A percentile compares a stretch with the other conserved stretches of the same genome.
These are phyloP conservation scores for Polyommatus icarus DNA, from an alignment of 2,888 invertebrate species.

Conservation along the genomic window DNA sequence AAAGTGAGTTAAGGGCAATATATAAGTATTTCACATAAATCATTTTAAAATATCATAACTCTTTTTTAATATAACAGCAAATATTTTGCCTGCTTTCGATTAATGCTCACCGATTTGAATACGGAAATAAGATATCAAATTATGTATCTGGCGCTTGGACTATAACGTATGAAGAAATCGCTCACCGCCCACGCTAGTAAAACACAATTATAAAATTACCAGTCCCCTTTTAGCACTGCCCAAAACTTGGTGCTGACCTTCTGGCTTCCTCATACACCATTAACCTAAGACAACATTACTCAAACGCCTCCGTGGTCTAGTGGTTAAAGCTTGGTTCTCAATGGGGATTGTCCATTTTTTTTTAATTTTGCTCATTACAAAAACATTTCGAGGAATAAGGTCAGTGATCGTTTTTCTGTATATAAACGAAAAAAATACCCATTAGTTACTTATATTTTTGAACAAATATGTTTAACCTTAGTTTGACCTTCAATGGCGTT, in stretches of 20 bases:
- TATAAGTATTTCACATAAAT: not conserved
- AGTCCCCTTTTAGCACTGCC: constrained; percentile 44
- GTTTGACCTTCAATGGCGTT: too few relatives aligned
- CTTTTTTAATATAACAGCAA: not conserved
- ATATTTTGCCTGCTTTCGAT: not conserved
- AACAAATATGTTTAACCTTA: too few relatives aligned
- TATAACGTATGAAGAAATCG: constrained; percentile 45
- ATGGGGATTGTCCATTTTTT: too few relatives aligned
- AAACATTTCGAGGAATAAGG: too few relatives aligned
- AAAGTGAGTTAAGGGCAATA: too few relatives aligned
- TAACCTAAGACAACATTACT: constrained; percentile 38
- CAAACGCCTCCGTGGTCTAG: not conserved
- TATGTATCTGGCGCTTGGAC: constrained; percentile 44
- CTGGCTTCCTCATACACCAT: constrained; percentile 40
- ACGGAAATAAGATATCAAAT: not conserved
- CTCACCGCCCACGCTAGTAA: constrained; percentile 47
- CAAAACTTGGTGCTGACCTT: constrained; percentile 44
- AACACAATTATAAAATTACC: constrained; percentile 52
- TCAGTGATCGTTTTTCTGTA: too few relatives aligned
- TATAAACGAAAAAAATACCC: too few relatives aligned
- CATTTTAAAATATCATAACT: not conserved
- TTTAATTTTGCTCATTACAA: too few relatives aligned
- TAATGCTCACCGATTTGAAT: not conserved
- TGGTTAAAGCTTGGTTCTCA: not conserved
- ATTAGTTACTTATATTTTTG: too few relatives aligned